Base-by-base conservation (phyloP, 53 echinoderm and acorn worm genomes). In the Temnopleurus reevesii region DNA sequence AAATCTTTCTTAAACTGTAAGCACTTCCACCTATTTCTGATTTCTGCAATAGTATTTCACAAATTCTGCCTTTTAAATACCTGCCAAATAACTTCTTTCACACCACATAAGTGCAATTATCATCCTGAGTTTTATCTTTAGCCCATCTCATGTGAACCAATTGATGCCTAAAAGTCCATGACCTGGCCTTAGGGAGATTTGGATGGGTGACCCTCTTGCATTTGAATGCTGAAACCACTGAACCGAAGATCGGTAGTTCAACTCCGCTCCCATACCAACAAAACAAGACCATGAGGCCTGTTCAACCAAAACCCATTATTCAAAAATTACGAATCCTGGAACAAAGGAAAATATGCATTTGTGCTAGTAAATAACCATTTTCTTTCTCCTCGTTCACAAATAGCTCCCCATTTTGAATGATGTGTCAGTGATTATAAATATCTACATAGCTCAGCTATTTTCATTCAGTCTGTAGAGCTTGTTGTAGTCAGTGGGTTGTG, bases 281-380 rank as follows among this genome's bases (percentile, higher is more conserved):
- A 38, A 41, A 71, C 41, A 38, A 71, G 41, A 5, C 71, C 71
- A 41, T 71, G 71, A 71, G 41, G 71, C 38, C 38, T 8, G 21
- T 6, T 71, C 71, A 71, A n/a, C 71, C 71, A 71, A 43, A 71
- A n/a, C 71, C n/a, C 43, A 71, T 71, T 64, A 64, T 64, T 35
- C 25, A 64, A 34, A 64, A 64, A 12, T 71, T 71, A 71, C 41
- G 71, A 41, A n/a, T n/a, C 8, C 71, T 71, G 79, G 79, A 79
- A 79, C 79, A 79, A 49, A 46, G 41, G 49, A 49, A 79, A 49
- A 79, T 77, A 77, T 77, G 77, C 12, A 27, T 47, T 79, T 79
- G 79, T 29, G 49, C 49, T 71, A 19, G 41, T 71, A 43, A 71
- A 71, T 71, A 71, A 41, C 41, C 2, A 59, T 4, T 27, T 34